Base-by-base conservation (phyloP, 1,140 invertebrate species). In the Drosophila melanica region DNA sequence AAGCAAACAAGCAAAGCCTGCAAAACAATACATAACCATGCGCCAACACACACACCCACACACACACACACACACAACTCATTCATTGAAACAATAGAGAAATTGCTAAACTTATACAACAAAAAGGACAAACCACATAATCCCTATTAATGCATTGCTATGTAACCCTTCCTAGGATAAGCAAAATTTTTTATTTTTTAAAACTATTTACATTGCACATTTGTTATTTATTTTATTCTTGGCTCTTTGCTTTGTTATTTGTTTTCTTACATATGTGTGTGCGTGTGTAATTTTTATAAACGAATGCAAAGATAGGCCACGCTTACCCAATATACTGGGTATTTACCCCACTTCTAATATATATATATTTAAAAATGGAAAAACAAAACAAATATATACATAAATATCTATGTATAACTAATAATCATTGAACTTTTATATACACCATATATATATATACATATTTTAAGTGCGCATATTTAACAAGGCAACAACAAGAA, bases 191-290 rank as follows among this genome's bases (percentile, higher is more conserved):
- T 73, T 78, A 71, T 74, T 78, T 87, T 78, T 72, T 87, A 59
- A 67, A 33, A 58, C 64, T 68, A 72, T 79, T 84, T 77, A 86
- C 70, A 85, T 71, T 41, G 76, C 80, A 84, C 67, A 81, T 72
- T 85, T 85, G 75, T 87, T 87, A 85, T 85, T 85, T 85, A 86
- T 87, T 87, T 75, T 67, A 82, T 76, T 39, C 55, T 73, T 81
- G 69, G 63, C 59, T 75, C 64, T 67, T 57, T 33, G 70, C 54
- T 68, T 63, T 67, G 60, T 59, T 62, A 63, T 39, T 70, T 53
- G 41, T 47, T 60, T 80, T 76, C 33, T 57, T 64, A 54, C 54
- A 53, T 50, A 51, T 70, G 16, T 69, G 62, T 51, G 74, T 72
- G 60, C 57, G 64, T 81, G 45, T 73, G 47, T 67, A 50, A 65